Conservation (phyloP, 1,140 invertebrate genomes). For the Stegodyphus mimosarum region DNA sequence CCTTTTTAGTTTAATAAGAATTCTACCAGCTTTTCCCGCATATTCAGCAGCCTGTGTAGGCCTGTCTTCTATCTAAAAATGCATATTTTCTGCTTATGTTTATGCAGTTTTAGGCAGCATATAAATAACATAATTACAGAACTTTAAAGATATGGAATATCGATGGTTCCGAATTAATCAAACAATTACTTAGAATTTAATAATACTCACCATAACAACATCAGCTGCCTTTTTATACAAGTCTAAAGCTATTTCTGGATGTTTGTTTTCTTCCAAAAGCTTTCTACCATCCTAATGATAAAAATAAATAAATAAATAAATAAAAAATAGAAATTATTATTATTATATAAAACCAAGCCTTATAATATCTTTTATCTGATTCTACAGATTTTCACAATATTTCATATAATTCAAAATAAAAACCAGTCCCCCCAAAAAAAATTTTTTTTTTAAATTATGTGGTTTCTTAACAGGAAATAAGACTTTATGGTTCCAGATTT, state of each 20-base stretch:
- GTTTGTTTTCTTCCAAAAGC: too few relatives aligned
- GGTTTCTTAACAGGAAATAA: too few relatives aligned
- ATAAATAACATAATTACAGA: neutral
- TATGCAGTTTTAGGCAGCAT: too few relatives aligned
- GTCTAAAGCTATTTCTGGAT: slow-evolving; percentile 82
- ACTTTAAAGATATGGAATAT: too few relatives aligned
- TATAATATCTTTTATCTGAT: too few relatives aligned
- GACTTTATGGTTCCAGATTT: too few relatives aligned
- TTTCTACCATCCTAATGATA: slow-evolving; percentile 76
- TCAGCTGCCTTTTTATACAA: slow-evolving; percentile 88
- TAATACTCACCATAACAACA: slow-evolving; percentile 78
- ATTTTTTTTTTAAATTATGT: too few relatives aligned
- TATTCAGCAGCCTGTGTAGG: slow-evolving; percentile 87
- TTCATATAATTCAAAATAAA: too few relatives aligned
- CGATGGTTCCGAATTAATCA: too few relatives aligned
- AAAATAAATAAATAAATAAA: neutral
- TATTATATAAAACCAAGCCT: neutral
- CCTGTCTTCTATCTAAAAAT: slow-evolving; percentile 82
- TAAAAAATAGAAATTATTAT: neutral
- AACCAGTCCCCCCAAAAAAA: too few relatives aligned
- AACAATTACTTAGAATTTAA: too few relatives aligned
- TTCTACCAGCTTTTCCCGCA: slow-evolving; percentile 83
- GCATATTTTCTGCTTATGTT: neutral
- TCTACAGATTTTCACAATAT: too few relatives aligned
- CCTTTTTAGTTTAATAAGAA: slow-evolving; percentile 83